Evolutionary conservation across 2,888 invertebrate species (phyloP).

Genomic region (Xylota segnis): DNA sequence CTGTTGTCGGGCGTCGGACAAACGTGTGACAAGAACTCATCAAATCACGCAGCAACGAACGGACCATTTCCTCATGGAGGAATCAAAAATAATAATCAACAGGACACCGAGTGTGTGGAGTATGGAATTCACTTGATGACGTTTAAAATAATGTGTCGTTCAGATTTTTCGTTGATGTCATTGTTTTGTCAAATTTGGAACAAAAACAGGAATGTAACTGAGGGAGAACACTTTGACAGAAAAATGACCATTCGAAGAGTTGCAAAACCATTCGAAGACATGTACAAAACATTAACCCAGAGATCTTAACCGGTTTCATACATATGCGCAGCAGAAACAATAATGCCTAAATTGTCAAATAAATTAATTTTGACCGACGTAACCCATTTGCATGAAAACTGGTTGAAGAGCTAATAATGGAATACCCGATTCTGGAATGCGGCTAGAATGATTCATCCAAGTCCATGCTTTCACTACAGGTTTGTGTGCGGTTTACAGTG

Average conservation of each 20-base stretch:
- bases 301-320: background rate
- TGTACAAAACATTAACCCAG: background rate
- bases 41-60: background rate
- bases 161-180: too few relatives aligned
- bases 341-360: background rate
- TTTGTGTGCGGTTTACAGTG: constrained; percentile 20
- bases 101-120: background rate
- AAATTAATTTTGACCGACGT: constrained; percentile 11
- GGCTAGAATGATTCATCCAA: constrained; percentile 24
- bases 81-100: constrained; percentile 10
- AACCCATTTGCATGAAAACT: constrained; percentile 9
- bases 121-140: background rate
- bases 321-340: background rate
- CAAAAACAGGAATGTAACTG: too few relatives aligned
- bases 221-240: too few relatives aligned
- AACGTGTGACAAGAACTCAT: constrained; percentile 16
- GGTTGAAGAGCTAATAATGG: background rate
- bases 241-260: too few relatives aligned
- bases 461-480: constrained; percentile 6
- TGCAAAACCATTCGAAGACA: background rate
- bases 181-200: too few relatives aligned
- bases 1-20: constrained; percentile 18
- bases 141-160: too few relatives aligned
- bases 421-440: constrained; percentile 30
- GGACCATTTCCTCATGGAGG: constrained; percentile 28